Base-by-base conservation (phyloP, 1,140 invertebrate species). In the Scaptomyza hsui region DNA sequence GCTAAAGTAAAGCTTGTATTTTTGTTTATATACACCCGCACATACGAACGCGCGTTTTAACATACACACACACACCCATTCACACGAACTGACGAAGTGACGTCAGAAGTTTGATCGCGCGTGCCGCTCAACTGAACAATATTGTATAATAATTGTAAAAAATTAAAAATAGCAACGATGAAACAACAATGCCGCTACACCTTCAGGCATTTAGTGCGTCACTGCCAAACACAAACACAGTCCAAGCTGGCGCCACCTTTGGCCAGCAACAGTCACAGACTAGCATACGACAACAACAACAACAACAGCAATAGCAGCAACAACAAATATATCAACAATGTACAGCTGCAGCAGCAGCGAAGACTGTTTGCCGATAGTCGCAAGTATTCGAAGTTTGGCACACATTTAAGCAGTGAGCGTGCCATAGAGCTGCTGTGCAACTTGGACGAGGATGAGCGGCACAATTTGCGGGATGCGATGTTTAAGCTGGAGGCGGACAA, bases 371-470 rank as follows among this genome's bases (percentile, higher is more conserved):
- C 15, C 18, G 26, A 13, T 10, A 51, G 45, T 24, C 64, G 72
- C 15, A 49, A 10, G 3, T 85, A 85, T 59, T 85, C 81, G 5
- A 85, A 85, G 35, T 85, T 85, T 19, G 74, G 61, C 35, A 77
- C 64, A 10, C 81, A 85, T 42, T 48, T 85, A 13, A 77, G 55
- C 47, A 68, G 57, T 1, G 81, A 85, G 5, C 57, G 81, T 0
- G 81, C 81, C 3, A 80, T 85, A 77, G 76, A 85, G 16, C 48
- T 85, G n/a, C 60, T 85, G 7, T 86, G 73, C 55, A 85, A 77
- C 24, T 51, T 85, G 48, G 81, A 85, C 15, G 77, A 80, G 15
- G 77, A 86, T 9, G 81, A 85, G 19, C 81, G 81, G 1, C 49
- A 35, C 21, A 86, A 86, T 48, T 45, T 85, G 1, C 73, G 81